Evolutionary conservation across 2,113 vertebrate genomes (phyloP).

Genomic region (Aleadryas rufinucha): DNA sequence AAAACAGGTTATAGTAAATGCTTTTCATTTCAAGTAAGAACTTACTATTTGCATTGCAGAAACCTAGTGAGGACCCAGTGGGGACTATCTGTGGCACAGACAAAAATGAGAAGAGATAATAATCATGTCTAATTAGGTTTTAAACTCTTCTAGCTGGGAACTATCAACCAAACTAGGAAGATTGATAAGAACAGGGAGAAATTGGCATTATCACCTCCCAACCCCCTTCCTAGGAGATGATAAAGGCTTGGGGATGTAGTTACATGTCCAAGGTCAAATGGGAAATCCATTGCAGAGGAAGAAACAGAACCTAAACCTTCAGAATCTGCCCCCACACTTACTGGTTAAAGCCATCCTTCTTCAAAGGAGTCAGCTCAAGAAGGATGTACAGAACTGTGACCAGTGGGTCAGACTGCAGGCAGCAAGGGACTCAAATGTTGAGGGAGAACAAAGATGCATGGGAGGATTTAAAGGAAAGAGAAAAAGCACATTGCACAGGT

Average conservation of each 20-base stretch:
- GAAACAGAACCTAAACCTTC: neutral
- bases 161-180: neutral
- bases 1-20: neutral
- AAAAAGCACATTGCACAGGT: neutral
- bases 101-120: neutral
- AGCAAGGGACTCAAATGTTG: neutral
- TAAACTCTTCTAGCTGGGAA: neutral
- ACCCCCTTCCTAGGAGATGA: rapidly evolving
- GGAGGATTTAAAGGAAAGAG: slow-evolving; percentile 1
- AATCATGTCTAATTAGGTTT: neutral
- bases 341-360: neutral
- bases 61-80: neutral
- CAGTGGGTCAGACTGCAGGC: neutral
- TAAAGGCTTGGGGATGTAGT: neutral
- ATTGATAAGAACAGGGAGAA: neutral
- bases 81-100: neutral
- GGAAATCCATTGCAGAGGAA: neutral
- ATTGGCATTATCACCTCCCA: neutral
- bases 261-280: neutral
- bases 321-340: neutral
- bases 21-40: neutral
- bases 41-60: neutral
- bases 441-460: neutral
- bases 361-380: neutral
- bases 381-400: neutral